These are phyloP conservation scores for Drosophila fungiperda DNA, from an alignment of 2,888 invertebrate genomes.

Conservation along the genomic window DNA sequence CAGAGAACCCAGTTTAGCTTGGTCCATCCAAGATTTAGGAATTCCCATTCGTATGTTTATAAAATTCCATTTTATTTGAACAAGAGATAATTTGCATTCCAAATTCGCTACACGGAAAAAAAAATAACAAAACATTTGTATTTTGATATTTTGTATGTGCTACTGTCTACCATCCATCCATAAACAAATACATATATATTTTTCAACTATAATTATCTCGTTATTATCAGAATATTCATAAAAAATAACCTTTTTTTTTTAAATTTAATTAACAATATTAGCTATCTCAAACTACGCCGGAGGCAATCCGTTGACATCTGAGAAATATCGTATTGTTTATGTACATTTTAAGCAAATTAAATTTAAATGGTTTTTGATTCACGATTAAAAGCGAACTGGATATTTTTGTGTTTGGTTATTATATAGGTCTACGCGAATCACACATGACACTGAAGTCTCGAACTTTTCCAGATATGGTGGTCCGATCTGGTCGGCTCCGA, in stretches of 20 bases:
- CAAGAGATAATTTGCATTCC: conserved; percentile 41
- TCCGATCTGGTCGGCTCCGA: neutral
- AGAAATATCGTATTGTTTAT: neutral
- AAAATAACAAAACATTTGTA: conserved; percentile 17
- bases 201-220: neutral
- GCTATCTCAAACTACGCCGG: neutral
- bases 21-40: conserved; percentile 28
- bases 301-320: neutral
- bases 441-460: neutral
- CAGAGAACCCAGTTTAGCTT: conserved; percentile 39
- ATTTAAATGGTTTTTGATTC: neutral
- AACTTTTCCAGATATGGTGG: neutral
- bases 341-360: neutral
- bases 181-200: neutral
- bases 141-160: conserved; percentile 14
- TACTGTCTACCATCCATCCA: neutral
- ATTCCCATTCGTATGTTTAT: conserved; percentile 44
- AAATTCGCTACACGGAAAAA: conserved; percentile 26
- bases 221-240: neutral
- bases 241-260: neutral
- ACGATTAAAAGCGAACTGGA: neutral
- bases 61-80: conserved; percentile 33
- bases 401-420: neutral
- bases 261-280: neutral
- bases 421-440: neutral